phyloP scores from a whole-genome alignment of 1,140 invertebrate genomes.

The Drosophila guanche region DNA sequence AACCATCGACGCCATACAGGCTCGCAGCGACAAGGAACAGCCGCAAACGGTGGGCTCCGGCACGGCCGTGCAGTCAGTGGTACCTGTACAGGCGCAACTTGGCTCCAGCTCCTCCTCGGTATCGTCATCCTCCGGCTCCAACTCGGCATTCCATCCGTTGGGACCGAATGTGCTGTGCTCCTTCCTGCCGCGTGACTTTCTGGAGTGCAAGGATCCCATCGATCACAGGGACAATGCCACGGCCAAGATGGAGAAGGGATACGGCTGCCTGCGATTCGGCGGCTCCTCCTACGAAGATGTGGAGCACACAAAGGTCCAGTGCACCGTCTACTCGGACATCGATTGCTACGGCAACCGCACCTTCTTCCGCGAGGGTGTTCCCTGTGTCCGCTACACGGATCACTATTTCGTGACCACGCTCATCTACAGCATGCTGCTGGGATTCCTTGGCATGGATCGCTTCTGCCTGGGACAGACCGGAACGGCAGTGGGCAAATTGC shows the following conservation, averaged over 20 bases:
- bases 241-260: slow-evolving; percentile 90
- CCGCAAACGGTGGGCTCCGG: slow-evolving; percentile 66
- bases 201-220: slow-evolving; percentile 94
- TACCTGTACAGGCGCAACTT: slow-evolving; percentile 54
- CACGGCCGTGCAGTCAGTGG: slow-evolving; percentile 71
- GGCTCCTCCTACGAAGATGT: slow-evolving; percentile 96
- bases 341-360: slow-evolving; percentile 95
- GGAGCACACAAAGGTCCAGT: slow-evolving; percentile 93
- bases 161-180: slow-evolving; percentile 86
- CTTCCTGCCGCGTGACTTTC: slow-evolving; percentile 88
- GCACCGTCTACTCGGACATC: slow-evolving; percentile 94
- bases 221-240: slow-evolving; percentile 96
- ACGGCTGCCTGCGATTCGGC: slow-evolving; percentile 97
- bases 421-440: slow-evolving; percentile 97
- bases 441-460: slow-evolving; percentile 96
- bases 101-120: slow-evolving; percentile 27
- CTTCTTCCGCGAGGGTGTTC: slow-evolving; percentile 94
- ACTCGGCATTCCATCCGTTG: slow-evolving; percentile 84
- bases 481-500: slow-evolving; percentile 97
- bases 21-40: slow-evolving; percentile 75
- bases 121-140: slow-evolving; percentile 31
- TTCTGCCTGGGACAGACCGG: slow-evolving; percentile 98
- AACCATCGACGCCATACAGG: slow-evolving; percentile 60
- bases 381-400: slow-evolving; percentile 97
- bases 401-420: slow-evolving; percentile 99